Evolutionary conservation across 1,140 invertebrate species (phyloP).

Genomic region (Penaeus vannamei): DNA sequence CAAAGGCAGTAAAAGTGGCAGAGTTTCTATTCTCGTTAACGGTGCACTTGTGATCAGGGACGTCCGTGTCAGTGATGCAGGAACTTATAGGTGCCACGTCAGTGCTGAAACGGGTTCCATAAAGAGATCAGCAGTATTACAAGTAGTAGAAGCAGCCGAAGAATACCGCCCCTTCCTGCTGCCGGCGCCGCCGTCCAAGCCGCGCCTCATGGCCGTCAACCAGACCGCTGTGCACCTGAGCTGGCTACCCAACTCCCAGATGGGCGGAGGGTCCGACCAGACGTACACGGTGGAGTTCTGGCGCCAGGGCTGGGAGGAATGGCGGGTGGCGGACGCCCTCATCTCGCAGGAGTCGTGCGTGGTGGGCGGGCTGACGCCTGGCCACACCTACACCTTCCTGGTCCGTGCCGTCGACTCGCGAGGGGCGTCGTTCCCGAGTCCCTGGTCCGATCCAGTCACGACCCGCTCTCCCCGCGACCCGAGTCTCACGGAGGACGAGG

Average conservation of each 20-base stretch:
- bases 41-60: constrained; percentile 61
- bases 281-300: constrained; percentile 66
- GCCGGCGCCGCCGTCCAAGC: constrained; percentile 65
- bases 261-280: constrained; percentile 18
- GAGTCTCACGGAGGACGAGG: constrained; percentile 28
- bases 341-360: constrained; percentile 48
- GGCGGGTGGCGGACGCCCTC: constrained; percentile 59
- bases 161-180: constrained; percentile 19
- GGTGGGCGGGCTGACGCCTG: constrained; percentile 51
- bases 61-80: constrained; percentile 76
- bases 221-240: constrained; percentile 84
- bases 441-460: constrained; percentile 63
- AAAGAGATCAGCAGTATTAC: constrained; percentile 51
- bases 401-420: constrained; percentile 53
- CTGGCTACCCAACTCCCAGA: constrained; percentile 79
- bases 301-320: constrained; percentile 61
- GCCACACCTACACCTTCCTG: constrained; percentile 63
- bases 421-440: constrained; percentile 65
- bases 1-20: constrained; percentile 23
- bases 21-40: constrained; percentile 48
- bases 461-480: constrained; percentile 24
- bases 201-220: constrained; percentile 73
- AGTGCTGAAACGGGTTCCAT: constrained; percentile 81
- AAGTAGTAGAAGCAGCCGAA: constrained; percentile 30
- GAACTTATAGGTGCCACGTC: constrained; percentile 87